A percentile compares a stretch with the other conserved stretches of the same genome.
Conservation (phyloP, 2,888 invertebrate species). For the Euplexia lucipara region DNA sequence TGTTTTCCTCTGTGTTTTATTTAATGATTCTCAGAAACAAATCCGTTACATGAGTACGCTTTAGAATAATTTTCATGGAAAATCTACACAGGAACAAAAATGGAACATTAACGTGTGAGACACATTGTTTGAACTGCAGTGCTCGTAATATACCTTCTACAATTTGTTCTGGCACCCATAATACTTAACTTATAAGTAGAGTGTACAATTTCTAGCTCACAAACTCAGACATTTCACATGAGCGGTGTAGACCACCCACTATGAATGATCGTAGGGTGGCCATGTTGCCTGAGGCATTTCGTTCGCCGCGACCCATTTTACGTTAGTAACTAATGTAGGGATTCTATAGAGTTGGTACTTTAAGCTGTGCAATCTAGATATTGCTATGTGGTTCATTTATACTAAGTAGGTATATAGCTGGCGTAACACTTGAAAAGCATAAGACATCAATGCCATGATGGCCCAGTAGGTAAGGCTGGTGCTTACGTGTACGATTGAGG, state of each 20-base stretch:
- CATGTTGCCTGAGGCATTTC: conserved; percentile 45
- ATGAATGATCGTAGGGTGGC: conserved; percentile 62
- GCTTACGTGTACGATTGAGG: no score
- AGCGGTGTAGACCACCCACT: conserved; percentile 75
- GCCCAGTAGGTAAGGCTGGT: no score
- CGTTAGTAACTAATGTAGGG: conserved; percentile 34
- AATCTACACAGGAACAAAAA: conserved; percentile 8
- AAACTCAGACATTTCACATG: conserved; percentile 56
- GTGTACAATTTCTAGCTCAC: conserved; percentile 49
- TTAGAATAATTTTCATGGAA: background rate
- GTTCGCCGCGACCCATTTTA: conserved; percentile 43
- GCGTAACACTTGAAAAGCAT: background rate
- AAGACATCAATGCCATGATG: no score
- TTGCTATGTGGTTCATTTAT: conserved; percentile 1
- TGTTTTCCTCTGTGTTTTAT: no score
- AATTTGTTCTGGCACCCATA: conserved; percentile 45
- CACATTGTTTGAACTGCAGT: background rate
- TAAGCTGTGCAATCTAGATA: conserved; percentile 27
- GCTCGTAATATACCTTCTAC: conserved; percentile 24
- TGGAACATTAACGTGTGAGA: conserved; percentile 2
- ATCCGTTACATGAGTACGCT: background rate
- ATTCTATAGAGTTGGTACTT: conserved; percentile 15
- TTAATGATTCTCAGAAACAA: no score
- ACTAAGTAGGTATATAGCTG: no score
- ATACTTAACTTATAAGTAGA: conserved; percentile 40